Evolutionary conservation across 2,888 invertebrate species (phyloP).

Genomic region (Eretmocerus hayati): DNA sequence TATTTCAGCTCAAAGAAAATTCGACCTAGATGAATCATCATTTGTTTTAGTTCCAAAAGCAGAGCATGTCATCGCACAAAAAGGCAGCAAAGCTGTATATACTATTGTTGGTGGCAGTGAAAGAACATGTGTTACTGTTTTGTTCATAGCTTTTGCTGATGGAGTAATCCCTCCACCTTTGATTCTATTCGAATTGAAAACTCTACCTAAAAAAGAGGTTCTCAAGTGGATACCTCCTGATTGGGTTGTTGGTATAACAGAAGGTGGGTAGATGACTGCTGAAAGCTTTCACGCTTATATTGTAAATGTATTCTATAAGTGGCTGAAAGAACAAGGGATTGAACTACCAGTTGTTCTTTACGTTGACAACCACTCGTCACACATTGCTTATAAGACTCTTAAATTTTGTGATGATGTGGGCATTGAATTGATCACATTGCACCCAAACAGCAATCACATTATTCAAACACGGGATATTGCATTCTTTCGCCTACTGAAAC

Average conservation of each 20-base stretch:
- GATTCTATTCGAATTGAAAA: constrained; percentile 27
- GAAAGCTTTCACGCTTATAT: constrained; percentile 28
- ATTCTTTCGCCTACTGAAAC: constrained; percentile 8
- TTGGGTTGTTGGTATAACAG: constrained; percentile 22
- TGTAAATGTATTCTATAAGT: constrained; percentile 20
- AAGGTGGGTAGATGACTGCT: constrained; percentile 30
- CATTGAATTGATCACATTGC: constrained; percentile 4
- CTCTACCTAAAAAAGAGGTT: constrained; percentile 27
- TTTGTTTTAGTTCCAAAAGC: constrained; percentile 30
- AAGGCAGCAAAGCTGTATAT: constrained; percentile 29
- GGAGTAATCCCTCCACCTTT: constrained; percentile 28
- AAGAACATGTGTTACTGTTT: constrained; percentile 33
- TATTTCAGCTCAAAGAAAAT: constrained; percentile 22
- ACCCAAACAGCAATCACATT: constrained; percentile 10
- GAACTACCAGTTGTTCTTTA: constrained; percentile 26
- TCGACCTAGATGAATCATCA: constrained; percentile 28
- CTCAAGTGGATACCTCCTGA: constrained; percentile 28
- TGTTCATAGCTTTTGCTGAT: constrained; percentile 27
- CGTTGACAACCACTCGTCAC: constrained; percentile 26
- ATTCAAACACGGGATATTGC: constrained; percentile 4
- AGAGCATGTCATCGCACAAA: constrained; percentile 30
- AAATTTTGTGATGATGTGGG: constrained; percentile 22
- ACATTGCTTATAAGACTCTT: constrained; percentile 26
- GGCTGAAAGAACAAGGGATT: constrained; percentile 2
- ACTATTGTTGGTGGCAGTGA: constrained; percentile 28